Percentiles rank a stretch among this genome's conserved stretches.
phyloP scores from a whole-genome alignment of 2,113 vertebrate genomes.

The Strix aluco region DNA sequence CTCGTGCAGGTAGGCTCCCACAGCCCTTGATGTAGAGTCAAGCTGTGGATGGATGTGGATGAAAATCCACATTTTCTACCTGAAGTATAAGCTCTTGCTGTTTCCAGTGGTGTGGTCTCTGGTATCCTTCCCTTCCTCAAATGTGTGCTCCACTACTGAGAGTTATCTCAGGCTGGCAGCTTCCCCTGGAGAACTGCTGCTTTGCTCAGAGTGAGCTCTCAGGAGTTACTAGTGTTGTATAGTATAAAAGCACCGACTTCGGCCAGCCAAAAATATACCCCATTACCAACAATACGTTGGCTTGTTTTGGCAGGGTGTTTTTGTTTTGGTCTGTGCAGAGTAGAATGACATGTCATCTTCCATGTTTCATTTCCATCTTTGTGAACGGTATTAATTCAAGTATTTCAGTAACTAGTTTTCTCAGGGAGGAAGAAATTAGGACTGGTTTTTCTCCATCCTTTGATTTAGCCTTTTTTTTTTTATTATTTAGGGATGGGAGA shows the following conservation, averaged over 20 bases:
- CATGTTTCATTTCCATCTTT: not conserved
- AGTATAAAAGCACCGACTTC: not conserved
- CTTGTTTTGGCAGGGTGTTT: not conserved
- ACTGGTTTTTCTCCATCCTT: not conserved
- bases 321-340: not conserved
- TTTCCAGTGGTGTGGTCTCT: not conserved
- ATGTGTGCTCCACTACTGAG: not conserved
- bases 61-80: accelerated
- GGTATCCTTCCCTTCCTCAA: not conserved
- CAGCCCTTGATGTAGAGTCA: not conserved
- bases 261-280: not conserved
- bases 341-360: not conserved
- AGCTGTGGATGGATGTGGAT: not conserved
- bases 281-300: not conserved
- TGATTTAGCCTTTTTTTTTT: not conserved
- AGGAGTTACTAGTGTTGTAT: not conserved
- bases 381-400: not conserved
- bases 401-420: not conserved
- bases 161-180: not conserved
- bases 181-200: not conserved
- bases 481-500: not conserved
- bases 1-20: not conserved
- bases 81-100: accelerated
- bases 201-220: not conserved
- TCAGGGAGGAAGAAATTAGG: not conserved